phyloP scores from a whole-genome alignment of 1,140 invertebrate species.

The Oncopodura yosiiana region DNA sequence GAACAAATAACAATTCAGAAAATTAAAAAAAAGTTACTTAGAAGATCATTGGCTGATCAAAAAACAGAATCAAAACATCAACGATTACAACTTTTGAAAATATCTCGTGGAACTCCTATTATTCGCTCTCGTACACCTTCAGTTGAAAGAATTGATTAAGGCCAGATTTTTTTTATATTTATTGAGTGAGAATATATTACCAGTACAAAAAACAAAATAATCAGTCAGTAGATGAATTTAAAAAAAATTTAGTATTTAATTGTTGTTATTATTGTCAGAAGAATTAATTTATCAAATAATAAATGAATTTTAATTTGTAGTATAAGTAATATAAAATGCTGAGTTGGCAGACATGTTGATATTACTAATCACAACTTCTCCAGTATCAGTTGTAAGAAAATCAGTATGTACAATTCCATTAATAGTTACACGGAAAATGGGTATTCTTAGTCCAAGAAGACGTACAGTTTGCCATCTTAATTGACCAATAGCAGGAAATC shows the following conservation, averaged over 20 bases:
- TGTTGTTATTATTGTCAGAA: neutral
- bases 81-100: too few species aligned
- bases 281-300: neutral
- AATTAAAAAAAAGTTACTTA: too few species aligned
- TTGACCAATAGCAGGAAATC: neutral
- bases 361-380: neutral
- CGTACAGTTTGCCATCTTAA: neutral
- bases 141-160: too few species aligned
- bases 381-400: neutral
- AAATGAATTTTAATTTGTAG: neutral
- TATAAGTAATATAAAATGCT: neutral
- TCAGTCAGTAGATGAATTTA: constrained; percentile 2
- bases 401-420: constrained; percentile 3
- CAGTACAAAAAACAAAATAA: neutral
- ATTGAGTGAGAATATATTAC: too few species aligned
- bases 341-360: neutral
- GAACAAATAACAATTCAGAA: too few species aligned
- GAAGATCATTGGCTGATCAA: too few species aligned
- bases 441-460: constrained; percentile 4
- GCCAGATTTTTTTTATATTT: too few species aligned
- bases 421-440: neutral
- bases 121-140: too few species aligned
- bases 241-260: neutral
- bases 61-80: too few species aligned
- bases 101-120: too few species aligned